Evolutionary conservation across 2,888 invertebrate species (phyloP), one percentile per base, ranked within the genome.

Genomic region (Ephialtes manifestator): DNA sequence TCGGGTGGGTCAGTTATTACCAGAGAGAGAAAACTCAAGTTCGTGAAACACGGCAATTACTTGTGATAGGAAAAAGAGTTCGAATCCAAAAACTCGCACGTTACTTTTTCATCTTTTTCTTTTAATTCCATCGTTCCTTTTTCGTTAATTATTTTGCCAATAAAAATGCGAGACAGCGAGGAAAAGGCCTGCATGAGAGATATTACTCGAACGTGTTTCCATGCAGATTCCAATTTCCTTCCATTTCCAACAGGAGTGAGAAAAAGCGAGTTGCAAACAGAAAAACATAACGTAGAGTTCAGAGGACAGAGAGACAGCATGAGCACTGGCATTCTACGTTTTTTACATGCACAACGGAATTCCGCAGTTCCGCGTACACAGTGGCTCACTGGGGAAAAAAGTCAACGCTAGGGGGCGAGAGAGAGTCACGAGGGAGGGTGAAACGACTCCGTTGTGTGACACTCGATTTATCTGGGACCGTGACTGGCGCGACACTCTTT

Each of bases 391-490:
- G 18, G 39, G 51, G 39, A 53, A 72, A 60, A 63, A 81, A 11
- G 15, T 2, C 39, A 39, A 28, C 15, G 28, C 10, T 0, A 55
- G 35, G 20, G 13, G 24, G 53, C 63, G 35, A 20, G 39, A 24
- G 18, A 2, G 72, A 51, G 60, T 10, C n/a, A 65, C 58, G 65
- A 13, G 39, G 11, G 67, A 58, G 77, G 77, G 51, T 39, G 81
- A 75, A 81, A 78, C 74, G 60, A 78, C 74, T 79, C 74, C 68
- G 75, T 60, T 75, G 81, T 74, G 80, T 81, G 81, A 81, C 75
- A 81, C 81, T 81, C 81, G 81, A 75, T 81, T 75, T 81, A 81
- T 75, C 81, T 68, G 75, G 68, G 35, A 68, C 75, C 48, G 75
- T 81, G 81, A 75, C 74, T 74, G 58, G 67, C 11, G 15, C 81